Base-by-base conservation (phyloP, 2,888 invertebrate species). In the Antitype chi region DNA sequence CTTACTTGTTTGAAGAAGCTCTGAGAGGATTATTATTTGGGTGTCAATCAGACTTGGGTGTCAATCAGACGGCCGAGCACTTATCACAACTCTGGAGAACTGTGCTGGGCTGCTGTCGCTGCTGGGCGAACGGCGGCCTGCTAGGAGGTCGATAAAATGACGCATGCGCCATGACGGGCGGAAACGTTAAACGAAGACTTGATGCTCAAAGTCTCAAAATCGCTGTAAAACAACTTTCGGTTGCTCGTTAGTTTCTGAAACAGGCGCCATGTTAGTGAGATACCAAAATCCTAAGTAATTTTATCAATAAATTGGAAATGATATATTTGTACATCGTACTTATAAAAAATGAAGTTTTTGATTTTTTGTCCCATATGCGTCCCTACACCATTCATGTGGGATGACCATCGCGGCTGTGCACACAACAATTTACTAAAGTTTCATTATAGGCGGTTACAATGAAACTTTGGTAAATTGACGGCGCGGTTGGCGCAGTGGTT, bases 101-200 rank as follows among this genome's bases (percentile, higher is more conserved):
- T 79, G 67, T 66, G 63, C 74, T 52, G 17, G 8, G 15, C 76
- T 49, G 28, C 74, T n/a, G 38, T 11, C 38, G 53, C 23, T 43
- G 55, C 11, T 43, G 38, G 57, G 23, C 15, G 17, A 11, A 13
- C 13, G 20, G 38, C 47, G 15, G 28, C 20, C 9, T 23, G n/a
- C 17, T 47, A 49, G 28, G 25, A 55, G 38, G 20, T 79, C 79
- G 63, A 79, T 83, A 2, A 15, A n/a, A 32, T 62, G 32, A 25
- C 79, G 83, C 79, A 83, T 76, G 79, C 79, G 79, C 63, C 6
- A n/a, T 57, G 43, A 57, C n/a, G 17, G n/a, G 8, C 15, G 17
- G 43, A 49, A 13, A 52, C 15, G n/a, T 20, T 76, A 49, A n/a
- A n/a, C n/a, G n/a, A n/a, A 62, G 23, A 60, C 25, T 82, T 15